A percentile compares a stretch with the other conserved stretches of the same genome.
These are phyloP conservation scores for Adelognathus sp. DNA, from an alignment of 2,888 invertebrate species.

Conservation along the genomic window DNA sequence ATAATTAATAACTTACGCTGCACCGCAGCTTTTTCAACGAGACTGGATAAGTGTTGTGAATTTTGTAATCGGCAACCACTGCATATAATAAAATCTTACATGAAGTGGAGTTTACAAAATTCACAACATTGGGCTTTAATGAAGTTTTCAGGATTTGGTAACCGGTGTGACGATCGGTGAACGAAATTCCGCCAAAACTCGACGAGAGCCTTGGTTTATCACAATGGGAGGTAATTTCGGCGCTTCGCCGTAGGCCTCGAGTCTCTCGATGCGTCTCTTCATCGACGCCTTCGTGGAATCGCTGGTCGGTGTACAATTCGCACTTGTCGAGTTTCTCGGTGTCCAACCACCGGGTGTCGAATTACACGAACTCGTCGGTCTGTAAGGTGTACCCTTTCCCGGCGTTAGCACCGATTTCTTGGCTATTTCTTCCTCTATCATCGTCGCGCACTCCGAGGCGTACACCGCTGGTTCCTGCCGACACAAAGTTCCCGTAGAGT, in stretches of 20 bases:
- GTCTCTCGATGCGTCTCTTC: slow-evolving; percentile 81
- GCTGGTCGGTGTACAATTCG: slow-evolving; percentile 32
- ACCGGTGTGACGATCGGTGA: slow-evolving; percentile 56
- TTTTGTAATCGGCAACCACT: too few species aligned
- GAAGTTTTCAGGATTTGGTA: slow-evolving; percentile 30
- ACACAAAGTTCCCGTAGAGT: slow-evolving; percentile 10
- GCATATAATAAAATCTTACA: too few species aligned
- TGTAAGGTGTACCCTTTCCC: slow-evolving; percentile 45
- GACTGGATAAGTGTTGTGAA: too few species aligned
- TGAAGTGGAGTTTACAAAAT: too few species aligned
- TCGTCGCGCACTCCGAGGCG: slow-evolving; percentile 64
- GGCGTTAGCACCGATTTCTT: slow-evolving; percentile 68
- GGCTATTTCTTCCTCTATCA: slow-evolving; percentile 69
- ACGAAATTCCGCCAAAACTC: slow-evolving; percentile 63
- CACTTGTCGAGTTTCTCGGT: slow-evolving; percentile 19
- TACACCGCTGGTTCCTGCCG: slow-evolving; percentile 68
- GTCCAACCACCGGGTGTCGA: slow-evolving; percentile 51
- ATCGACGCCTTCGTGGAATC: slow-evolving; percentile 58
- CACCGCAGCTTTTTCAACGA: too few species aligned
- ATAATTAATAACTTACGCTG: too few species aligned
- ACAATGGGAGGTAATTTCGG: slow-evolving; percentile 83
- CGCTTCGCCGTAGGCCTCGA: slow-evolving; percentile 83
- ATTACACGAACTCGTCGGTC: not conserved
- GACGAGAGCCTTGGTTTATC: slow-evolving; percentile 80
- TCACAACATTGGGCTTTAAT: too few species aligned